These are phyloP conservation scores for Petroica traversi DNA, from an alignment of 2,113 vertebrate genomes.

Conservation along the genomic window DNA sequence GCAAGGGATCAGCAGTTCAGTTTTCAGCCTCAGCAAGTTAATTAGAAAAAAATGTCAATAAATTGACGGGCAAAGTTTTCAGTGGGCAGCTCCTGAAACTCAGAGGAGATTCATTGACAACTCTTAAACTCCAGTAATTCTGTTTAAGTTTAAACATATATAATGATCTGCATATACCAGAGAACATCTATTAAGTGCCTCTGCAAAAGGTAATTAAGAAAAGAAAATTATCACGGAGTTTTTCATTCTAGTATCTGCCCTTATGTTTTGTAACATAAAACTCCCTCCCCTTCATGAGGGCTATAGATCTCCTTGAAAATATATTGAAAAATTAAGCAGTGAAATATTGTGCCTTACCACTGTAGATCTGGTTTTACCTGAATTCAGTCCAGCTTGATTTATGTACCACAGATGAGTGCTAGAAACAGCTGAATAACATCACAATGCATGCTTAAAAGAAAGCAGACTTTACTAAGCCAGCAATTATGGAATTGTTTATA, in stretches of 20 bases:
- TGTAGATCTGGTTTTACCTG: neutral
- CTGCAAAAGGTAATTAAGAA: neutral
- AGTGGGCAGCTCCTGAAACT: neutral
- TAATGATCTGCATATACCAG: neutral
- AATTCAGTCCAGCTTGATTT: neutral
- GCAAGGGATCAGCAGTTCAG: neutral
- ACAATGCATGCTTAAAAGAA: neutral
- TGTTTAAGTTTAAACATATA: neutral
- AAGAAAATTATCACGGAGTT: neutral
- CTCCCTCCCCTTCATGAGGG: neutral
- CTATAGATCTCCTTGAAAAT: neutral
- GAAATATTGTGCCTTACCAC: neutral
- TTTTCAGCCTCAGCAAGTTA: neutral
- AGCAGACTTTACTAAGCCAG: neutral
- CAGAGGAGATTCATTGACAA: neutral
- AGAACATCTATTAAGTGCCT: neutral
- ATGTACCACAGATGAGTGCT: neutral
- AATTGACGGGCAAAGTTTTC: neutral
- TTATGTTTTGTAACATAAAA: neutral
- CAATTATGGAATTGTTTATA: neutral
- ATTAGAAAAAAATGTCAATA: neutral
- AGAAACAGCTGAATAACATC: neutral
- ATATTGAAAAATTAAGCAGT: neutral
- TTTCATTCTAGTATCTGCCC: neutral
- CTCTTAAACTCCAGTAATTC: neutral